These are phyloP conservation scores for Chiloscyllium plagiosum DNA, from an alignment of 2,113 vertebrate genomes.

Conservation along the genomic window DNA sequence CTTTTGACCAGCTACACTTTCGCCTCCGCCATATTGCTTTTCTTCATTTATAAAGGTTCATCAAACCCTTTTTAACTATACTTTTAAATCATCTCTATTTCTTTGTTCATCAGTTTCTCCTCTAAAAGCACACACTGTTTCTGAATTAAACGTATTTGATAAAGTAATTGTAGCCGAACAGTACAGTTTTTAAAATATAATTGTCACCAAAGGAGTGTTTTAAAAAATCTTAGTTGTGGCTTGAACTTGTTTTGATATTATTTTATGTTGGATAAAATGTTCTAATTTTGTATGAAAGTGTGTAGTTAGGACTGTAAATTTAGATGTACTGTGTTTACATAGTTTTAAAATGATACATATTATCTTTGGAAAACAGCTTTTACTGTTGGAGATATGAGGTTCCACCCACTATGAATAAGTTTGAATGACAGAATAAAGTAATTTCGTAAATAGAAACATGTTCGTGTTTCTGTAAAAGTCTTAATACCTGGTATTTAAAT, in stretches of 20 bases:
- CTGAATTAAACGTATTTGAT: background rate
- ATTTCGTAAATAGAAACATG: background rate
- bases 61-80: background rate
- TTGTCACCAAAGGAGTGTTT: background rate
- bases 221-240: background rate
- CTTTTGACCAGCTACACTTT: background rate
- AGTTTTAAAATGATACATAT: background rate
- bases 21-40: background rate
- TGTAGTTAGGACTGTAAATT: background rate
- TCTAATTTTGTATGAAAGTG: background rate
- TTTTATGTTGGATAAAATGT: background rate
- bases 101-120: background rate
- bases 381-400: constrained; percentile 9
- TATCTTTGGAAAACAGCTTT: constrained; percentile 21
- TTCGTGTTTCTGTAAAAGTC: background rate
- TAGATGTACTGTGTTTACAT: background rate
- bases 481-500: background rate
- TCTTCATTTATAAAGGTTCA: background rate
- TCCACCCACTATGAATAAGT: constrained; percentile 12
- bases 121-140: background rate
- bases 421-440: background rate
- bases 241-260: background rate
- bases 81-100: background rate
- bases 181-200: background rate
- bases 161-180: background rate